A percentile compares a stretch with the other conserved stretches of the same genome.
Conservation (phyloP, 2,888 invertebrate genomes). For the Andrena haemorrhoa region DNA sequence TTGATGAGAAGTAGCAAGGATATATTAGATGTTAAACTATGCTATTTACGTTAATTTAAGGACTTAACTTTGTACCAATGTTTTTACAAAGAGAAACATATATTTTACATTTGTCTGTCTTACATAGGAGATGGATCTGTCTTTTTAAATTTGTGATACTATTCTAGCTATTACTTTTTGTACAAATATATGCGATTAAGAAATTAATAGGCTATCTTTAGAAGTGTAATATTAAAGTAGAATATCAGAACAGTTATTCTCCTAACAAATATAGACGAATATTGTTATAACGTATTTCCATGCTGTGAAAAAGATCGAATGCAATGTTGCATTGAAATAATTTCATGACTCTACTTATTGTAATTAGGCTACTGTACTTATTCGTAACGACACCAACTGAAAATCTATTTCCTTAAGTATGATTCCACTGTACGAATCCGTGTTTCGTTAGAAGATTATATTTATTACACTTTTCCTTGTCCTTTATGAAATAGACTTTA, state of each 20-base stretch:
- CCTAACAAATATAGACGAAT: constrained; percentile 16
- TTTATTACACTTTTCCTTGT: constrained; percentile 23
- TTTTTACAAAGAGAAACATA: constrained; percentile 42
- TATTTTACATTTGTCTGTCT: constrained; percentile 33
- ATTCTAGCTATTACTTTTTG: constrained; percentile 51
- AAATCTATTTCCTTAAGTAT: background rate
- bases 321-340: background rate
- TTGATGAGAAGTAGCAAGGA: constrained; percentile 2
- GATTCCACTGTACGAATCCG: background rate
- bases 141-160: constrained; percentile 58
- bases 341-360: background rate
- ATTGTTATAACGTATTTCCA: constrained; percentile 32
- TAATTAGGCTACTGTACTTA: background rate
- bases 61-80: constrained; percentile 26
- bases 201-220: constrained; percentile 16
- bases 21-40: background rate
- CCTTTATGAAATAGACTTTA: constrained; percentile 3
- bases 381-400: background rate
- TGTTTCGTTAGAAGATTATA: background rate
- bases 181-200: constrained; percentile 41
- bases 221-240: constrained; percentile 33
- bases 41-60: constrained; percentile 22
- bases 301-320: background rate
- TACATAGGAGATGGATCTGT: constrained; percentile 38
- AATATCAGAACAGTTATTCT: constrained; percentile 36